phyloP scores from a whole-genome alignment of 2,797 vertebrate genomes.

The Pyrocephalus nanus region DNA sequence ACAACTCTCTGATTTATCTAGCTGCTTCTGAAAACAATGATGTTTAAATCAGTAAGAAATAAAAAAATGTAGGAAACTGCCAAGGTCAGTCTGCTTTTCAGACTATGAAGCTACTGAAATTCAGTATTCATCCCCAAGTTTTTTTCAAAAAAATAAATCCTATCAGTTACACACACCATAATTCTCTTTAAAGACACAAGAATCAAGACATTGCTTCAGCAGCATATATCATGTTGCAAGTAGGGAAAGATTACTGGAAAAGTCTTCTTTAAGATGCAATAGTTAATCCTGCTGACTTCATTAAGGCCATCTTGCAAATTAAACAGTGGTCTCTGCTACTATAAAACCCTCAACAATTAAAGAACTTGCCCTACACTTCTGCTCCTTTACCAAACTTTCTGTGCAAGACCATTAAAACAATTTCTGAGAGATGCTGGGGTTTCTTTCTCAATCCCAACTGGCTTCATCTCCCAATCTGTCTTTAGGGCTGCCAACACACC shows the following conservation, averaged over 20 bases:
- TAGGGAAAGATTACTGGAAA: neutral
- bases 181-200: neutral
- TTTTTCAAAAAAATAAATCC: neutral
- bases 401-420: neutral
- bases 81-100: neutral
- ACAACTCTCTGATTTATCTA: neutral
- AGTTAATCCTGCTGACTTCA: neutral
- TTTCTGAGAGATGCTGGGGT: neutral
- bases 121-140: neutral
- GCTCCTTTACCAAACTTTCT: neutral
- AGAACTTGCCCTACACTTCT: neutral
- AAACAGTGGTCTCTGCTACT: neutral
- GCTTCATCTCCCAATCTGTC: neutral
- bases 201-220: neutral
- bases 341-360: rapidly evolving
- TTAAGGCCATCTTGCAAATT: neutral
- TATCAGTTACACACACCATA: neutral
- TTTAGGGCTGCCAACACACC: neutral
- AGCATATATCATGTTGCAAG: neutral
- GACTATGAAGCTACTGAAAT: neutral
- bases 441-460: neutral
- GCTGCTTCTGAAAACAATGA: neutral
- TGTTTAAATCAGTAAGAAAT: neutral
- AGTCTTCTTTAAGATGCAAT: neutral
- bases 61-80: neutral